These are phyloP conservation scores for Camarhynchus parvulus DNA, from an alignment of 2,113 vertebrate genomes.

Conservation along the genomic window DNA sequence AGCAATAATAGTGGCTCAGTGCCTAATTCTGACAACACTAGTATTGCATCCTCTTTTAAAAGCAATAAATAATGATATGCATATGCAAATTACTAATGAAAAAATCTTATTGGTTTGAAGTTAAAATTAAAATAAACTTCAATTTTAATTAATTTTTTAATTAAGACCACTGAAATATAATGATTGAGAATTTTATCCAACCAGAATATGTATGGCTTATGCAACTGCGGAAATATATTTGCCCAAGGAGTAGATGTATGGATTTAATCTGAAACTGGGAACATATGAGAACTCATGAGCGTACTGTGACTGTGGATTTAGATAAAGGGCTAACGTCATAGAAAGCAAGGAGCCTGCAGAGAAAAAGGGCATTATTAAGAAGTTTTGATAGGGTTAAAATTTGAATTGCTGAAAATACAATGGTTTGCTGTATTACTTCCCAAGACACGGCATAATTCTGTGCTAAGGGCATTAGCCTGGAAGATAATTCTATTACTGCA, in stretches of 20 bases:
- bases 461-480: neutral
- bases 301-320: neutral
- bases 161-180: neutral
- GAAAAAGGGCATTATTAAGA: neutral
- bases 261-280: neutral
- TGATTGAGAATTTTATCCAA: neutral
- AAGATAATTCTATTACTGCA: neutral
- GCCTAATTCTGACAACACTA: neutral
- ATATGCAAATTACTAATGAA: neutral
- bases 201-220: neutral
- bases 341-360: neutral
- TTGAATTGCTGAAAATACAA: neutral
- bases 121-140: neutral
- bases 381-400: neutral
- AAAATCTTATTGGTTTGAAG: neutral
- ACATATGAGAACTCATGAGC: accelerated
- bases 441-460: neutral
- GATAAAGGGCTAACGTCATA: neutral
- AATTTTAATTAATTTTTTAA: neutral
- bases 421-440: neutral
- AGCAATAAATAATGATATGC: neutral
- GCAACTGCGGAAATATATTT: neutral
- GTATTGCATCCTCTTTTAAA: neutral
- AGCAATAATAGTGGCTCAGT: neutral
- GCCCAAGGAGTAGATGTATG: neutral